These are phyloP conservation scores for Anomalospiza imberbis DNA, from an alignment of 2,797 vertebrate genomes.

Conservation along the genomic window DNA sequence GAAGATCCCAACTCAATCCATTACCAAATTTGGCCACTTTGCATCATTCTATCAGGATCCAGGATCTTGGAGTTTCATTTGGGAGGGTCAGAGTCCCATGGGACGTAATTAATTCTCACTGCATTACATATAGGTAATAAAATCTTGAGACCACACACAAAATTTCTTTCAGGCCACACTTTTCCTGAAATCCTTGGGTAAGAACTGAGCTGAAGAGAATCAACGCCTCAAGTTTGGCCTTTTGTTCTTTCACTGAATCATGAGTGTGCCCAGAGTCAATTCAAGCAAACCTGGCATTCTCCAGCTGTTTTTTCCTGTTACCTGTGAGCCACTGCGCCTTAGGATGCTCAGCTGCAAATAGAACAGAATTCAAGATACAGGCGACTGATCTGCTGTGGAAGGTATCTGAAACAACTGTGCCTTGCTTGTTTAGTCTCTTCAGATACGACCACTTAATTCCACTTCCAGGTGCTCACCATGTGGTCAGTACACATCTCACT, in stretches of 20 bases:
- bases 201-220: not conserved
- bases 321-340: not conserved
- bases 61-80: not conserved
- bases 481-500: not conserved
- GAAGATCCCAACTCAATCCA: not conserved
- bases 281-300: not conserved
- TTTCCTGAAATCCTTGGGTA: not conserved
- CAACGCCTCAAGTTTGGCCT: not conserved
- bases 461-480: not conserved
- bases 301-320: not conserved
- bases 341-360: not conserved
- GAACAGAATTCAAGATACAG: not conserved
- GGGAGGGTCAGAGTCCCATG: not conserved
- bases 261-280: not conserved
- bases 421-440: not conserved
- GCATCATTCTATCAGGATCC: not conserved
- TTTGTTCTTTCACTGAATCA: not conserved
- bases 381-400: not conserved
- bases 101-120: constrained; percentile 7
- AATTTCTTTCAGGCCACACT: not conserved
- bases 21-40: constrained; percentile 22
- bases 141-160: constrained; percentile 39
- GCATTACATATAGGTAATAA: constrained; percentile 18
- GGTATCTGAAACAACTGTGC: not conserved
- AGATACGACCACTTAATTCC: not conserved